Base-by-base conservation (phyloP, 2,113 vertebrate species). In the Canis aureus region DNA sequence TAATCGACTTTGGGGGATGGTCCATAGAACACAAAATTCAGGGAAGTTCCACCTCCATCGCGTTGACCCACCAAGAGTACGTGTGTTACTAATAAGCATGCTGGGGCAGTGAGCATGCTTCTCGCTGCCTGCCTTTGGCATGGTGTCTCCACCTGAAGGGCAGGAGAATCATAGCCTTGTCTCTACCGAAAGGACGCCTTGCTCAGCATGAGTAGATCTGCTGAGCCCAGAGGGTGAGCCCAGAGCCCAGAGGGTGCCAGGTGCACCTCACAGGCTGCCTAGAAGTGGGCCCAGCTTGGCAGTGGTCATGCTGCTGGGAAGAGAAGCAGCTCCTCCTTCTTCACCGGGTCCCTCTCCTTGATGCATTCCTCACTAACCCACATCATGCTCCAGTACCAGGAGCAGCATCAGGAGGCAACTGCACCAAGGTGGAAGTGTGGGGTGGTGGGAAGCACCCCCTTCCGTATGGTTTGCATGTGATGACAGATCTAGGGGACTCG, bases 31-130 rank as follows among this genome's bases (percentile, higher is more conserved):
- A 35, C 27, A 12, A 49, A 51, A 53, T 38, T 55, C 71, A 8
- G 57, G 35, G n/a, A 11, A 9, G 19, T 43, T 43, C 8, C 8
- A 1, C 8, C 2, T 67, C 29, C n/a, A 74, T 23, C 2, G 0
- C 7, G 1, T 55, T 13, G 35, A 11, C 5, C 59, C 2, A 8
- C 17, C 11, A 13, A 15, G 67, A 51, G n/a, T 1, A 5, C 1
- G 1, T 1, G 16, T 2, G 0, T n/a, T 43, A 9, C n/a, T n/a
- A 27, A 15, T 0, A 1, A 17, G 35, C 0, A 0, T 0, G 7
- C 51, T 32, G 43, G 29, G 17, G 55, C 51, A 13, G 32, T 9
- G 2, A 0, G 8, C 0, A 32, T 11, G 29, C 0, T 0, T 27
- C 6, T 15, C 22, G 57, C 22, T 23, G 11, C 67, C 35, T 20